Evolutionary conservation across 2,797 vertebrate species (phyloP).

Genomic region (Silurus lanzhouensis): DNA sequence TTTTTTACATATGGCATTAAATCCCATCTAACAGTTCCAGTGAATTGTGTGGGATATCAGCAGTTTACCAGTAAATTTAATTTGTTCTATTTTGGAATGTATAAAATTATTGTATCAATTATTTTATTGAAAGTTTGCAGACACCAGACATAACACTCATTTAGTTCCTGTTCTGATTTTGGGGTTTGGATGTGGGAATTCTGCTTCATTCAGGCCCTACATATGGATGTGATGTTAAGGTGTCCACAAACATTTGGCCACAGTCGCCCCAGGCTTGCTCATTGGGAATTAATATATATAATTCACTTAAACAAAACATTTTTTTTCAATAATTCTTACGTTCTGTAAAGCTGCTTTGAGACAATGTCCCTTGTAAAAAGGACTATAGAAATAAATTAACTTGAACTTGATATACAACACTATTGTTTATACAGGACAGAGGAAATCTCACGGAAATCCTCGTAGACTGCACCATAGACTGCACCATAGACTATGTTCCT

Average conservation of each 20-base stretch:
- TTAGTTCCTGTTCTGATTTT: background rate
- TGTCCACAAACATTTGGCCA: background rate
- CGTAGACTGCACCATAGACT: background rate
- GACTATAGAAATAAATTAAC: too few relatives aligned
- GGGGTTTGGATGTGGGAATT: background rate
- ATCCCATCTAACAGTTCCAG: background rate
- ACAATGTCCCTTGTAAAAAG: too few relatives aligned
- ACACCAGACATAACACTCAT: background rate
- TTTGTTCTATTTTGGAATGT: background rate
- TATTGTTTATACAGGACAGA: background rate
- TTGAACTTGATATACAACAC: background rate
- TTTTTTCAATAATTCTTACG: too few relatives aligned
- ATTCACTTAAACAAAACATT: too few relatives aligned
- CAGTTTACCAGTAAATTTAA: background rate
- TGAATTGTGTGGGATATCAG: background rate
- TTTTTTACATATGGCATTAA: background rate
- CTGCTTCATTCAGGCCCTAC: too few relatives aligned
- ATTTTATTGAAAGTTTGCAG: background rate
- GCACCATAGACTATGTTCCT: background rate
- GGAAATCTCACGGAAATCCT: background rate
- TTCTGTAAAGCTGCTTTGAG: too few relatives aligned
- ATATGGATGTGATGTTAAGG: background rate
- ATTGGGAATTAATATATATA: background rate
- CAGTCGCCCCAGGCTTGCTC: too few relatives aligned
- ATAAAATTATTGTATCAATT: background rate